Evolutionary conservation across 2,113 vertebrate species (phyloP), one percentile per base, ranked within the genome.

Genomic region (Aphelocoma coerulescens): DNA sequence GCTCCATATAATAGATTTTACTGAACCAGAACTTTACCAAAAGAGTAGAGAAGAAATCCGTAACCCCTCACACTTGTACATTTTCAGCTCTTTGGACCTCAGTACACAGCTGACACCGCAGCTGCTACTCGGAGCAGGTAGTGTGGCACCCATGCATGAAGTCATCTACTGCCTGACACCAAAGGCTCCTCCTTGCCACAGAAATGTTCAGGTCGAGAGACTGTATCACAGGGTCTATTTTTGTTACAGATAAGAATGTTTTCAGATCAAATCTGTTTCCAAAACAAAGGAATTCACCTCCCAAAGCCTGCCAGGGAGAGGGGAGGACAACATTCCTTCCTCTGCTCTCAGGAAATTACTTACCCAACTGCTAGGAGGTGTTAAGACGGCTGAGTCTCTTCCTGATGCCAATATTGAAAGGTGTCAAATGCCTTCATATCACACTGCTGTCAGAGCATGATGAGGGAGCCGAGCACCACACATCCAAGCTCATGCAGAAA

Each of bases 271-370:
- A 69, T 79, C 66, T 82, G 49, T 91, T 94, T 90, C 59, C 58
- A 76, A 90, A 96, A 88, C 85, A 93, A 94, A 91, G 67, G 59
- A 89, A 90, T 93, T 76, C 78, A 48, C 61, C 33, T 91, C 74
- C 55, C 49, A 77, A 27, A 76, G 46, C 59, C 55, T 83, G 71
- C 41, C 62, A 88, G 59, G 62, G 41, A 69, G 30, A 76, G 32
- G 13, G 46, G 41, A 66, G 33, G 54, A 54, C 76, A 87, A 78
- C 73, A 93, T 93, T 95, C 89, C 69, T 77, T 77, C 52, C 76
- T 71, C 66, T 63, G 57, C 69, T 85, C 81, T 87, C 91, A 94
- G 94, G 95, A 97, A 97, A 95, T 96, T 88, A 94, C 35, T 82
- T 94, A 75, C 44, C n/a, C 17, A 2, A 68, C 44, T 75, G 66